Evolutionary conservation across 2,888 invertebrate genomes (phyloP), one percentile per base, ranked within the genome.

Genomic region (Oscheius sp.): DNA sequence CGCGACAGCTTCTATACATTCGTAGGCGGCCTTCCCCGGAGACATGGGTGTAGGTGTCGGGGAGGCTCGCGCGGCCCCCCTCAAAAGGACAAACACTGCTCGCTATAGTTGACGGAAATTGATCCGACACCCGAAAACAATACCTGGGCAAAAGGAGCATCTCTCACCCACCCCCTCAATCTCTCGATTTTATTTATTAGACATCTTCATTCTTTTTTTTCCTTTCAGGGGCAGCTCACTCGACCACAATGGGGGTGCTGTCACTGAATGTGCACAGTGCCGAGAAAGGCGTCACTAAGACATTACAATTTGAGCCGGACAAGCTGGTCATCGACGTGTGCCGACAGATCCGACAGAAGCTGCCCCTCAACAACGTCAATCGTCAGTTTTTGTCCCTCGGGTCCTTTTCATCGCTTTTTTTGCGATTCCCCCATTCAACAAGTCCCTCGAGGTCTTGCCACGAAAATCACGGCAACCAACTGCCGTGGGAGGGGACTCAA

Each of bases 251-350:
- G 90, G 90, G 90, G 76, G 90, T 89, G 76, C 89, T 91, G 72
- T 91, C 91, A 76, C 88, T 91, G 79, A 91, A 90, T 84, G 90
- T 91, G 78, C 53, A 90, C 85, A 89, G 90, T 73, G 88, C 89
- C 72, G 91, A 90, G 74, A 89, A 88, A 83, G 90, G 89, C 82
- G 88, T 95, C 88, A 95, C 95, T 89, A 98, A 98, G 92, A 85
- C 81, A 61, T 96, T 99, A 91, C 96, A 97, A 91, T 98, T 98
- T 90, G 95, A 96, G 90, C 95, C 96, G 49, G 93, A 94, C 88
- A 96, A 94, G 79, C 93, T 95, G 76, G 94, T 97, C 71, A 96
- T 94, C 91, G 97, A 98, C 90, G 96, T 96, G 64, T 97, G 97
- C 90, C 92, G 93, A 89, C 93, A 95, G 89, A 96, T 98, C 88